Conservation (phyloP, 2,113 vertebrate species). For the Cavia aperea region DNA sequence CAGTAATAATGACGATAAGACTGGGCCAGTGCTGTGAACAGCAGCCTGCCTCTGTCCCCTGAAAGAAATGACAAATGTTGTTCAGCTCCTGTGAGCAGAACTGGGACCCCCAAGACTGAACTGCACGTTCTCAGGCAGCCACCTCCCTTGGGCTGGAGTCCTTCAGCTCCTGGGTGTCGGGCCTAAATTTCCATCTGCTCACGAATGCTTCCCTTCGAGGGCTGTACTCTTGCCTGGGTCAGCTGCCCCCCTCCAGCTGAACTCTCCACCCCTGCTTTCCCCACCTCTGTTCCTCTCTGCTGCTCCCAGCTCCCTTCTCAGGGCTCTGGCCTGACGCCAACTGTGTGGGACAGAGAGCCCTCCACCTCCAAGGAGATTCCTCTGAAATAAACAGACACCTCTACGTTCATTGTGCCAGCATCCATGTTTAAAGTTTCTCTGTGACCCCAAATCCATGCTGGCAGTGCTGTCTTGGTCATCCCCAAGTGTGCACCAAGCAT, state of each 20-base stretch:
- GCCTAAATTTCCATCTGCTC: neutral
- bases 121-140: neutral
- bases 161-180: neutral
- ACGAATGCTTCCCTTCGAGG: neutral
- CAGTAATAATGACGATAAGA: neutral
- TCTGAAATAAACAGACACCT: neutral
- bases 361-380: neutral
- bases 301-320: neutral
- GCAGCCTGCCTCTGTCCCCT: no score
- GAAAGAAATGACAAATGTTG: neutral
- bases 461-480: neutral
- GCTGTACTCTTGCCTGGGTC: neutral
- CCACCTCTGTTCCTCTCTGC: no score
- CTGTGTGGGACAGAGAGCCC: neutral
- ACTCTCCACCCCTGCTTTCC: neutral
- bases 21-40: neutral
- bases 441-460: neutral
- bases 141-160: neutral
- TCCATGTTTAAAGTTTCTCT: no score
- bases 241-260: neutral
- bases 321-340: neutral
- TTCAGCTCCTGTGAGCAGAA: neutral
- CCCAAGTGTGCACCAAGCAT: rapidly evolving
- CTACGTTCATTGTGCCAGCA: neutral
- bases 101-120: neutral